Evolutionary conservation across 2,888 invertebrate genomes (phyloP).

Genomic region (Pheosia gnoma): DNA sequence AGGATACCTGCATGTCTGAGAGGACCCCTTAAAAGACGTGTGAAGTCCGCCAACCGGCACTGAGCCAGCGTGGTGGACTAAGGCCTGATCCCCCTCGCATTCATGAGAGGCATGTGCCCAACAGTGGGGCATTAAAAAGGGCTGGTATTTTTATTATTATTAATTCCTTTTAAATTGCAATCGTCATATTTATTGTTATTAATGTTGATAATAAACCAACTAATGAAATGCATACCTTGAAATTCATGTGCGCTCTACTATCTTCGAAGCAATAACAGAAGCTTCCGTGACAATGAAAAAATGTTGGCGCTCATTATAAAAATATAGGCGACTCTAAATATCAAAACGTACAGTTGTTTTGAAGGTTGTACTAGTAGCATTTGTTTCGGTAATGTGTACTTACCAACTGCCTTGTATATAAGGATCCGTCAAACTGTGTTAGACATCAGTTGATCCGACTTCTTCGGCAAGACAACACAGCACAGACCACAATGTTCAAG

Average conservation of each 20-base stretch:
- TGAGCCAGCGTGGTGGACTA: no score
- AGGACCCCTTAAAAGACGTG: no score
- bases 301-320: conserved; percentile 11
- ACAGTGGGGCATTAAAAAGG: no score
- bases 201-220: neutral
- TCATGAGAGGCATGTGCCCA: no score
- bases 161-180: no score
- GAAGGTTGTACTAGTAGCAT: conserved; percentile 69
- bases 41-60: no score
- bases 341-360: conserved; percentile 48
- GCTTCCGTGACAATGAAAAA: conserved; percentile 19
- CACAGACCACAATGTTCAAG: conserved; percentile 80
- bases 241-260: conserved; percentile 5
- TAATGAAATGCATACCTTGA: conserved; percentile 2
- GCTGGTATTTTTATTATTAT: no score
- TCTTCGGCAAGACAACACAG: conserved; percentile 62
- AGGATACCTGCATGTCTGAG: no score
- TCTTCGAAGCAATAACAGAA: conserved; percentile 24
- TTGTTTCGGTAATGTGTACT: conserved; percentile 55
- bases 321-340: conserved; percentile 32
- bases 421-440: conserved; percentile 51
- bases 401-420: conserved; percentile 58
- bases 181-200: neutral
- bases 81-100: no score
- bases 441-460: conserved; percentile 72